Percentiles rank a stretch among this genome's conserved stretches.
phyloP scores from a whole-genome alignment of 2,888 invertebrate genomes.

The Phalera bucephala region DNA sequence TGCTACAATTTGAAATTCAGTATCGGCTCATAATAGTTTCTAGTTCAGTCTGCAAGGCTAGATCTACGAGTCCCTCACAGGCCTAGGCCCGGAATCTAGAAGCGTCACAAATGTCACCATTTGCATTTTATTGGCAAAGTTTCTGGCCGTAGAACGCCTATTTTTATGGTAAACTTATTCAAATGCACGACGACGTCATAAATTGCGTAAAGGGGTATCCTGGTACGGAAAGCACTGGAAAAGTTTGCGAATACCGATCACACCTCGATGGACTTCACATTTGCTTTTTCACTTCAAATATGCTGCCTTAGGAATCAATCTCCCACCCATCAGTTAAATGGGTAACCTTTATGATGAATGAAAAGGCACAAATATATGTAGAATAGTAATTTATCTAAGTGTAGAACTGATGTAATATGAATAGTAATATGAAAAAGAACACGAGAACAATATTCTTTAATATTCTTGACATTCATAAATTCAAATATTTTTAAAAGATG shows the following conservation, averaged over 20 bases:
- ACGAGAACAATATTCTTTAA: too few species aligned
- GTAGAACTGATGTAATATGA: too few species aligned
- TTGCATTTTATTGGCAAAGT: constrained; percentile 81
- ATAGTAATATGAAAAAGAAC: too few species aligned
- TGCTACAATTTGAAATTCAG: constrained; percentile 15
- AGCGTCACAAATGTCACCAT: constrained; percentile 67
- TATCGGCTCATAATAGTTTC: constrained; percentile 10
- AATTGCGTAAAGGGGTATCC: constrained; percentile 73
- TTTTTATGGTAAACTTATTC: constrained; percentile 81
- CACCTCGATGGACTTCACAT: constrained; percentile 28
- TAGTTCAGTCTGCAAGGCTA: constrained; percentile 6
- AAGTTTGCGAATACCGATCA: constrained; percentile 43
- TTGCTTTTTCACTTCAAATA: constrained; percentile 21
- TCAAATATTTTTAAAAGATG: background rate
- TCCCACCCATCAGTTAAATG: constrained; percentile 17
- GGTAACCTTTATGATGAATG: too few species aligned
- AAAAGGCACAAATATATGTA: too few species aligned
- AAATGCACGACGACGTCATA: constrained; percentile 75
- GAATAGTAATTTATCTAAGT: too few species aligned
- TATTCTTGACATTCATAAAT: background rate
- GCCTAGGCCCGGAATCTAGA: constrained; percentile 39
- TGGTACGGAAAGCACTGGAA: constrained; percentile 60
- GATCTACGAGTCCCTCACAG: constrained; percentile 14
- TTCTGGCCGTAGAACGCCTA: constrained; percentile 72
- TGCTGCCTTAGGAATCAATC: constrained; percentile 15